Evolutionary conservation across 2,888 invertebrate genomes (phyloP), one percentile per base, ranked within the genome.

Genomic region (Cheilosia urbana): DNA sequence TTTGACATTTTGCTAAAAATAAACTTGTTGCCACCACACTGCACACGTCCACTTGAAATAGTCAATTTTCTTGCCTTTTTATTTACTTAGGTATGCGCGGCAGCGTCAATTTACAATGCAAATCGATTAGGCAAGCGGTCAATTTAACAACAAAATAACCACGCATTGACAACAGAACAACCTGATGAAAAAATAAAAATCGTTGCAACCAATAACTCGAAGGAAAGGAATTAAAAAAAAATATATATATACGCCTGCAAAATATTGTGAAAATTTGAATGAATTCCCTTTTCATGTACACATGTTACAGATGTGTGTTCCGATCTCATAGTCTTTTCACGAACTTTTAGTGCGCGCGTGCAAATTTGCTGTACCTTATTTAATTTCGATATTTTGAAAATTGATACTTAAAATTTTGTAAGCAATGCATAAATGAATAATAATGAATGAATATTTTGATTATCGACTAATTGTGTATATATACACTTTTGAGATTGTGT

Each of bases 391-490:
- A 47, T 40, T 66, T 66, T 17, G 17, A 63, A 65, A 75, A 65
- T 47, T 55, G 63, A 47, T 65, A 47, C 57, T 65, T 75, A 75
- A 75, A 65, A 15, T 65, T 53, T 63, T 63, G 55, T 73, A 34
- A 75, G 57, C 63, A 65, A 49, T 57, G 75, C 63, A 75, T 75
- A 65, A 55, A 75, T 75, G 73, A 73, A 63, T 75, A 75, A 49
- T 49, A 21, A 49, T 55, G 53, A 73, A 73, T 63, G 63, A 62
- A 55, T 55, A 21, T 42, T 45, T 63, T 55, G n/a, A 63, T 73
- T 62, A 47, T 21, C 47, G 30, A 19, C 55, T 73, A 73, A 73
- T 73, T 53, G 45, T 63, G 53, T 73, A 73, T 37, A 9, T 73
- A 73, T 37, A 9, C 30, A 30, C 62, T 73, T 6, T 15, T 53